Base-by-base conservation (phyloP, 2,888 invertebrate genomes). In the Hemistola chrysoprasaria region DNA sequence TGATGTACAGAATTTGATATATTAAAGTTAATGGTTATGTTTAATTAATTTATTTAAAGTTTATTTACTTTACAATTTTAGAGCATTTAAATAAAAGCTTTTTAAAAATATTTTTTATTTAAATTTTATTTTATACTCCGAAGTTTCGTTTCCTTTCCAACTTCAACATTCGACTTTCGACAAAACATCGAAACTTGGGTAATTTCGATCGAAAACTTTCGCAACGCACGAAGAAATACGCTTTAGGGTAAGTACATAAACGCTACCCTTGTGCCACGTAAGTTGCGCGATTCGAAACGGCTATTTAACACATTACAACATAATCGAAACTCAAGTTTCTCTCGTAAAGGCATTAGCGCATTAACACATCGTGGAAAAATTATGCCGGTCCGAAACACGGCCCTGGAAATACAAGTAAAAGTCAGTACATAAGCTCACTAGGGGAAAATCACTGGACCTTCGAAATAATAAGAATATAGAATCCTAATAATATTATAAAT, bases 321-420 rank as follows among this genome's bases (percentile, higher is more conserved):
- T 33, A 50, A 44, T 50, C 47, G 37, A 28, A 41, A 6, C 35
- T 10, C 35, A 50, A 53, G 27, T 47, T 47, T 47, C 33, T 29
- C 45, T 43, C 43, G 52, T 55, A 52, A 42, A 50, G 40, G 47
- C 44, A 47, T 55, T 55, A 56, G 40, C 53, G 47, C 56, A 53
- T 58, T 58, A 56, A 44, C 53, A 56, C 55, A 40, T 47, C 50
- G 47, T 52, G 49, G 47, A 58, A 56, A 57, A 59, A 56, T 47
- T 41, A 53, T 51, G 16, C 31, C 28, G 24, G 44, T 11, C 36
- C 37, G 40, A 48, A 48, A 53, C 40, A 49, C 41, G 25, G 26
- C 31, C 36, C 43, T 42, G 22, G 4, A 8, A 5, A 26, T 9
- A 22, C n/a, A 8, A 22, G n/a, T 11, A 8, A 2, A 5, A 35